Evolutionary conservation across 1,140 invertebrate genomes (phyloP).

Genomic region (Drosophila navojoa): DNA sequence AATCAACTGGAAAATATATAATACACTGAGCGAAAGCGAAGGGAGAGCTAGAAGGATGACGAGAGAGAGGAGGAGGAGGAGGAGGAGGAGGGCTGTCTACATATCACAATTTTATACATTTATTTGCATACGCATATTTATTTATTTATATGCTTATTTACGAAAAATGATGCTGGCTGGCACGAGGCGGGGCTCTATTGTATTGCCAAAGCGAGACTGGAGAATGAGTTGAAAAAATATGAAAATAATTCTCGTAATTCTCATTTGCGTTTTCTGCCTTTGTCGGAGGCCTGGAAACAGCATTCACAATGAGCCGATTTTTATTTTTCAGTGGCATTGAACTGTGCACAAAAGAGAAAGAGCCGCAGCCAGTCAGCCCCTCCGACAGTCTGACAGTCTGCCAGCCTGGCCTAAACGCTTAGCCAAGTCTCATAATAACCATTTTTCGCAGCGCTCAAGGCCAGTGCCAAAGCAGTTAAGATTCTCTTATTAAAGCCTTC

Average conservation of each 20-base stretch:
- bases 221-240: constrained; percentile 6
- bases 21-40: not conserved
- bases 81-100: not conserved
- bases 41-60: not conserved
- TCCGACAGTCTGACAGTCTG: not conserved
- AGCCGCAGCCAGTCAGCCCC: constrained; percentile 8
- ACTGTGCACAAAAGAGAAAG: constrained; percentile 58
- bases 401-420: constrained; percentile 2
- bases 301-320: constrained; percentile 62
- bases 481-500: constrained; percentile 73
- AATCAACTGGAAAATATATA: constrained; percentile 33
- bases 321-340: constrained; percentile 67
- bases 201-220: constrained; percentile 24
- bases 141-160: constrained; percentile 68
- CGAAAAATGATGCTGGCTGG: constrained; percentile 63
- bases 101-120: constrained; percentile 16
- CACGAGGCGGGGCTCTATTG: constrained; percentile 48
- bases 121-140: constrained; percentile 47
- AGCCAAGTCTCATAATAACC: constrained; percentile 28
- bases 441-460: constrained; percentile 64
- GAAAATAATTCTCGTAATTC: constrained; percentile 42
- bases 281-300: constrained; percentile 51
- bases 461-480: constrained; percentile 65
- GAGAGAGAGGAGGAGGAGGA: not conserved
- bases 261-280: constrained; percentile 45